Conservation (phyloP, 2,113 vertebrate genomes). For the Herpetotheres cachinnans region DNA sequence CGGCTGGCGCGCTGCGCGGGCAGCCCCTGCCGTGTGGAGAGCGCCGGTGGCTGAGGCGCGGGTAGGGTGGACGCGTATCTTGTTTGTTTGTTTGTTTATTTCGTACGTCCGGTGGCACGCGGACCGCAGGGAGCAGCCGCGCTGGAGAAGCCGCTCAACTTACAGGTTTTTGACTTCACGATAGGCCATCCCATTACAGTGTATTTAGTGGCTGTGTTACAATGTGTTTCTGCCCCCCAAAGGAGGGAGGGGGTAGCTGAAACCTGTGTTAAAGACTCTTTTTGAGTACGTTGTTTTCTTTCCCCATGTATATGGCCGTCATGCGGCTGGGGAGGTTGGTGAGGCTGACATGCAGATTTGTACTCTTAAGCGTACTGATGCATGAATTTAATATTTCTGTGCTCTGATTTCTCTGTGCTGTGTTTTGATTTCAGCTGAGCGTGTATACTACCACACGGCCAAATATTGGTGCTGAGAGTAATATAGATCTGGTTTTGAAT, state of each 20-base stretch:
- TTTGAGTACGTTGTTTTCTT: fast-evolving
- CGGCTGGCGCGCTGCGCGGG: not conserved
- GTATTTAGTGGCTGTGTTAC: fast-evolving
- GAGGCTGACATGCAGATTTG: not conserved
- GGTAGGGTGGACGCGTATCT: fast-evolving
- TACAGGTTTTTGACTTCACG: fast-evolving
- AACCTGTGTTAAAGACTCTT: fast-evolving
- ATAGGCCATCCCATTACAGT: fast-evolving
- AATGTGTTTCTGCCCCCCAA: not conserved
- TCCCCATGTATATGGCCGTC: fast-evolving
- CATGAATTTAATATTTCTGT: fast-evolving
- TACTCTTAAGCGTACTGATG: fast-evolving
- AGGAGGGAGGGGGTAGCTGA: not conserved
- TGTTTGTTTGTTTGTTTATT: fast-evolving
- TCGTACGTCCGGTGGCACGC: fast-evolving
- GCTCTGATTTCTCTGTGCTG: not conserved
- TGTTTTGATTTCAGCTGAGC: slow-evolving; percentile 80
- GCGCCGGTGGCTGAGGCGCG: too few species aligned
- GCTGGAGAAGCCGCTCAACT: fast-evolving
- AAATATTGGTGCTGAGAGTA: slow-evolving; percentile 79
- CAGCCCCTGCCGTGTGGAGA: not conserved
- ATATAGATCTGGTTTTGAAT: slow-evolving; percentile 87
- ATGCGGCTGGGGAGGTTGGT: fast-evolving
- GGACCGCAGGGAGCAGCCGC: fast-evolving
- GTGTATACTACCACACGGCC: slow-evolving; percentile 88